Evolutionary conservation across 2,113 vertebrate species (phyloP).

Genomic region (Gymnarchus niloticus): DNA sequence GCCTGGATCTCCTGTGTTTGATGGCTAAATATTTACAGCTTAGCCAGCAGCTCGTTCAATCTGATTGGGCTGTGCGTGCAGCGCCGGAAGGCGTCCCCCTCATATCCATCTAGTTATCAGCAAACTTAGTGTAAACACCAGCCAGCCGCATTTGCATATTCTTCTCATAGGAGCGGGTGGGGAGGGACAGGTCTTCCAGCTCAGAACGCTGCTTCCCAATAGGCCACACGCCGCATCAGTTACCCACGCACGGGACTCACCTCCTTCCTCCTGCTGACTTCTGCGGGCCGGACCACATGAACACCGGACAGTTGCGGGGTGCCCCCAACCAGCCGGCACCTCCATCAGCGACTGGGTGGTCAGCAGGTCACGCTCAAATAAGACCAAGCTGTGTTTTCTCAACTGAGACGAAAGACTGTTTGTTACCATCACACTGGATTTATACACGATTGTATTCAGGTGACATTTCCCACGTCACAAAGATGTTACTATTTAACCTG

Average conservation of each 20-base stretch:
- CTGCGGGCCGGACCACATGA: too few species aligned
- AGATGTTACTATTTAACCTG: neutral
- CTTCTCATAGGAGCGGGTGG: neutral
- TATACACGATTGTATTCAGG: too few species aligned
- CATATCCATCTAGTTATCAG: neutral
- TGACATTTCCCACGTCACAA: too few species aligned
- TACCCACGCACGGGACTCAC: too few species aligned
- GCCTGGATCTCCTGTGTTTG: conserved; percentile 45
- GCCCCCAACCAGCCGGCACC: neutral
- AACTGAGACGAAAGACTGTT: neutral
- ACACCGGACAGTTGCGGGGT: neutral
- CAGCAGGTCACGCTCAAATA: neutral
- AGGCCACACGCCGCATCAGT: too few species aligned
- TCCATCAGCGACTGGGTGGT: neutral
- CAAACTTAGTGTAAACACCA: neutral
- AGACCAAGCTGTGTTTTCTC: neutral
- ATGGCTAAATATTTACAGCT: conserved; percentile 63
- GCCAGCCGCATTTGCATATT: neutral
- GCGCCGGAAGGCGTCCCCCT: neutral
- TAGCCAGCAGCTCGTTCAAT: conserved; percentile 42
- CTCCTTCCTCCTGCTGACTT: too few species aligned
- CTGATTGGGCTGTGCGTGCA: conserved; percentile 34
- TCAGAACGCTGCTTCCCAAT: neutral
- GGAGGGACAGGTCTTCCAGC: neutral
- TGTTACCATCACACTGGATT: neutral